Percentiles rank a stretch among this genome's conserved stretches.
Conservation (phyloP, 2,888 invertebrate species). For the Drosophila quinaria region DNA sequence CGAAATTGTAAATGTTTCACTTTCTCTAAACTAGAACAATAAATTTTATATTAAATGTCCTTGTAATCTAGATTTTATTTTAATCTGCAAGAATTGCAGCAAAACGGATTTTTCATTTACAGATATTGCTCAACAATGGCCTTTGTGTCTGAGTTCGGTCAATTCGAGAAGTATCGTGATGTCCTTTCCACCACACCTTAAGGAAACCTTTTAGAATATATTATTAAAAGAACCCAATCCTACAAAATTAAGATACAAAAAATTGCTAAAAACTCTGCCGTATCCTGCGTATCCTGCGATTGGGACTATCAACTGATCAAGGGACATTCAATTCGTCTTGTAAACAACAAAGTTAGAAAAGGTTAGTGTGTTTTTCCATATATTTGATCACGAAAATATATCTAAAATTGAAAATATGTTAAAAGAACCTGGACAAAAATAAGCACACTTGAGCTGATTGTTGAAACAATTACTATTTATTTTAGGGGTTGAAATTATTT, state of each 20-base stretch:
- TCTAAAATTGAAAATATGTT: no score
- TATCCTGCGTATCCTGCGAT: not conserved
- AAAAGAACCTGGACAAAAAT: not conserved
- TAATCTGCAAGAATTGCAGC: no score
- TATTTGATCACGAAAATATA: no score
- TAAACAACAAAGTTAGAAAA: no score
- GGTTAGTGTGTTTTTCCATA: no score
- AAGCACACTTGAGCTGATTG: constrained; percentile 19
- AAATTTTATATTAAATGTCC: not conserved
- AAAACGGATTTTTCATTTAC: no score
- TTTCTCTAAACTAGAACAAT: not conserved
- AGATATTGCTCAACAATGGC: no score
- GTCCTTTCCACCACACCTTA: no score
- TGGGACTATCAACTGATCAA: not conserved
- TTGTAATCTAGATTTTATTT: not conserved
- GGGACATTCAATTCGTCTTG: not conserved
- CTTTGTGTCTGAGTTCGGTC: no score
- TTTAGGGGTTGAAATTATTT: constrained; percentile 67
- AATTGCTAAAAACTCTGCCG: not conserved
- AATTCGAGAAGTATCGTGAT: no score
- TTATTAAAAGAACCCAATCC: not conserved
- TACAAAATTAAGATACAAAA: not conserved
- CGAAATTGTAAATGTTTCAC: not conserved
- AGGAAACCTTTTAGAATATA: not conserved
- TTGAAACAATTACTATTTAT: constrained; percentile 78